Base-by-base conservation (phyloP, 64 coral and sea anemone species). In the Pocillopora verrucosa region DNA sequence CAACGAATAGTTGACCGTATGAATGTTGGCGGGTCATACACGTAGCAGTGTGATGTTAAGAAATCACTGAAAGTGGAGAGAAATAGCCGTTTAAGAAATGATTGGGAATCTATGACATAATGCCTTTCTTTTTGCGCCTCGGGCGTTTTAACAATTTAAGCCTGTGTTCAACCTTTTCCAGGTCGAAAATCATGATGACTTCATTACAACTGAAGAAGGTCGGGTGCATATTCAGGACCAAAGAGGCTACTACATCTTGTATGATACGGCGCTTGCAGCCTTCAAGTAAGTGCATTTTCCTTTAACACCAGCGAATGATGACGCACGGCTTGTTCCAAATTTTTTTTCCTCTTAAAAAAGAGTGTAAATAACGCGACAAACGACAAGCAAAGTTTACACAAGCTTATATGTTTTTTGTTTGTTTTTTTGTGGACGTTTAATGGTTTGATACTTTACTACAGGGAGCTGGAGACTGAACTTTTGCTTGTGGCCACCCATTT, bases 151-250 rank as follows among this genome's bases (percentile, higher is more conserved):
- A 34, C 7, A 36, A 19, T 36, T 38, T 36, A 0, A 13, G 56
- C 19, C 15, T 26, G 11, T n/a, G 9, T 7, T 61, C 26, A 34
- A 76, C 16, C 75, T 30, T 65, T 34, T 83, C 56, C 68, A 99
- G 97, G 83, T 99, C 14, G 97, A 99, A 72, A 99, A 99, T 57
- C 97, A 99, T 34, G 97, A 99, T 17, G 97, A 95, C 75, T 99
- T 99, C 61, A 95, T 89, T 60, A 78, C 88, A 58, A 88, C 78
- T 24, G 97, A 95, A n/a, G 97, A 99, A 89, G 97, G 97, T 4
- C 93, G 97, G 24, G 91, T 93, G 45, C 97, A 99, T 65, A 89
- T 92, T 22, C 97, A 99, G 56, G 97, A 99, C 16, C 97, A 99
- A 70, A 85, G 91, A 88, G 97, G 97, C 2, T 95, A 95, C 62